Evolutionary conservation across 2,888 invertebrate genomes (phyloP), one percentile per base, ranked within the genome.

Genomic region (Caenorhabditis doughertyi): DNA sequence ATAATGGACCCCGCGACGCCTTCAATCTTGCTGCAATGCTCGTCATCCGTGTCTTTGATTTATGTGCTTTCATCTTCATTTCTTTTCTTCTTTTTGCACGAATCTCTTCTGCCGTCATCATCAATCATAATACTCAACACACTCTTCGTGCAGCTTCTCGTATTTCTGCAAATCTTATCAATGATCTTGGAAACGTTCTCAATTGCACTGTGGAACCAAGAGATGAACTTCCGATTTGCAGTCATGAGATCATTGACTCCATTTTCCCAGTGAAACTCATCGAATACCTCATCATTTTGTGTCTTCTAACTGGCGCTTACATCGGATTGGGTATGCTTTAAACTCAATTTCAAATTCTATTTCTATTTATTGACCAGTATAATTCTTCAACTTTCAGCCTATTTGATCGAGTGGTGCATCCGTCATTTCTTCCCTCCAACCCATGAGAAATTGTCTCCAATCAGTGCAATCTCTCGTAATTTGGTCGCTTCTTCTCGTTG

Each of bases 301-400:
- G 86, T 56, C 49, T 91, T 32, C 81, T 91, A 67, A 91, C 90
- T 18, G 85, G 84, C n/a, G 89, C 89, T 35, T 91, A 91, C 83
- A 85, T 91, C 62, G 87, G 83, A 35, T 83, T 91, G 23, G 76
- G 76, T 76, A 11, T 51, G 76, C 51, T 25, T 9, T 27, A 5
- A 4, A 11, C 21, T 21, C n/a, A 42, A 11, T 29, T 13, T 47
- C 2, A 21, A 18, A 9, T 56, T 44, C 44, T 13, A 25, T n/a
- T 56, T 44, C 42, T 29, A n/a, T n/a, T n/a, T n/a, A n/a, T n/a
- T n/a, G n/a, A n/a, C n/a, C n/a, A n/a, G n/a, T n/a, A n/a, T n/a
- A n/a, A n/a, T n/a, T n/a, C n/a, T n/a, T n/a, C n/a, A n/a, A n/a
- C n/a, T 76, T 76, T 47, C 76, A 76, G 91, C 91, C 53, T 91